Conservation (phyloP, 2,113 vertebrate species). For the Fukomys damarensis region DNA sequence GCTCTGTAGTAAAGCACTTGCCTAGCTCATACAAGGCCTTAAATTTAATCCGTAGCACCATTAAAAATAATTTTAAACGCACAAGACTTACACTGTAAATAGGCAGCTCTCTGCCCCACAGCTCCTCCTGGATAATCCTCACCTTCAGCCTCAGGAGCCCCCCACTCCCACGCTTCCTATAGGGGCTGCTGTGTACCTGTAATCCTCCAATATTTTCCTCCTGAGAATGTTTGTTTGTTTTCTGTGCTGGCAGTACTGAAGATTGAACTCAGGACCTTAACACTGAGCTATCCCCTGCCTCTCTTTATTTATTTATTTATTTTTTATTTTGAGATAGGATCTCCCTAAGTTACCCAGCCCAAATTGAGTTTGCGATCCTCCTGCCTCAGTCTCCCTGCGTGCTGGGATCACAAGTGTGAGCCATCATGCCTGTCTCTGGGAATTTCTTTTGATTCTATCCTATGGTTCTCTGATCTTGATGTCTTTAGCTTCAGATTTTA, state of each 20-base stretch:
- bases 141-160: rapidly evolving
- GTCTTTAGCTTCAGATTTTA: not conserved
- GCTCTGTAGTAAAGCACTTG: not conserved
- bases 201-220: not conserved
- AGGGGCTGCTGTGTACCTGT: too few species aligned
- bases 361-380: not conserved
- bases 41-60: not conserved
- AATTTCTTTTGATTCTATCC: not conserved
- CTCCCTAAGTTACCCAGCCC: not conserved
- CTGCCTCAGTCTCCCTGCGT: not conserved
- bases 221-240: not conserved
- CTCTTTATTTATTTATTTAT: not conserved
- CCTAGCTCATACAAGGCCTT: not conserved
- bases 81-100: not conserved
- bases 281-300: not conserved
- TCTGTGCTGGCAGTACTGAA: not conserved
- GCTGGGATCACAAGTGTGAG: not conserved
- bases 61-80: not conserved
- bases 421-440: not conserved
- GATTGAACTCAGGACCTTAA: not conserved
- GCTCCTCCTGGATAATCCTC: too few species aligned
- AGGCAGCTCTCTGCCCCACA: not conserved
- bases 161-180: rapidly evolving
- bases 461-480: not conserved
- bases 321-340: not conserved